These are phyloP conservation scores for Pyrrhura leucotis DNA, from an alignment of 2,797 vertebrate species.

Conservation along the genomic window DNA sequence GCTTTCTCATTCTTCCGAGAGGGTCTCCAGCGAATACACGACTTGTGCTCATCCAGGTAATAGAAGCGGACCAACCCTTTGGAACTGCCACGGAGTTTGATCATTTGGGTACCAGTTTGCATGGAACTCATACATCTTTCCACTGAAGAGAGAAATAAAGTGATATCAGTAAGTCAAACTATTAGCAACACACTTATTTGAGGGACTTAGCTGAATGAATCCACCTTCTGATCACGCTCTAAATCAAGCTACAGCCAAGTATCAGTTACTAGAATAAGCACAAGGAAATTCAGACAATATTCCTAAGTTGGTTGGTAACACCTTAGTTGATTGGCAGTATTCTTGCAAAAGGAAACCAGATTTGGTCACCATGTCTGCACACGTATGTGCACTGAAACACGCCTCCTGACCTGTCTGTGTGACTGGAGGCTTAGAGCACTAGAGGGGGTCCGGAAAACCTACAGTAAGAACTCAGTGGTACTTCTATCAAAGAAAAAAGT, in stretches of 20 bases:
- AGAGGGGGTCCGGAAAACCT: not conserved
- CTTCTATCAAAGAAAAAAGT: not conserved
- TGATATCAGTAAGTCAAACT: not conserved
- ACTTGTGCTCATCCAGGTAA: conserved; percentile 94
- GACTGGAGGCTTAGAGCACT: not conserved
- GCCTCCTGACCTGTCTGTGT: not conserved
- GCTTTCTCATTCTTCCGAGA: conserved; percentile 97
- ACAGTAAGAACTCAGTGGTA: not conserved
- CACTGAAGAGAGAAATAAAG: conserved; percentile 78
- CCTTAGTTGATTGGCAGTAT: not conserved
- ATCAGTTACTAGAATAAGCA: not conserved
- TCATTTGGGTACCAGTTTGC: conserved; percentile 95
- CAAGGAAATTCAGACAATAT: not conserved
- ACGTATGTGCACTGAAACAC: not conserved
- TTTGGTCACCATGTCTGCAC: not conserved
- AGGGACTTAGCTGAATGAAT: not conserved
- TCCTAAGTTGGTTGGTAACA: not conserved
- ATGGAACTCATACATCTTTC: conserved; percentile 97
- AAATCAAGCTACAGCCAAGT: not conserved
- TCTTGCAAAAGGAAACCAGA: not conserved
- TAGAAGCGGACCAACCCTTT: conserved; percentile 94
- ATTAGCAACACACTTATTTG: not conserved
- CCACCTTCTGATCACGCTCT: not conserved
- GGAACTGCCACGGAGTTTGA: conserved; percentile 93
- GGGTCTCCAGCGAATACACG: conserved; percentile 95